A percentile compares a stretch with the other conserved stretches of the same genome.
Evolutionary conservation across 2,797 vertebrate species (phyloP).

Genomic region (Xenentodon cancila): DNA sequence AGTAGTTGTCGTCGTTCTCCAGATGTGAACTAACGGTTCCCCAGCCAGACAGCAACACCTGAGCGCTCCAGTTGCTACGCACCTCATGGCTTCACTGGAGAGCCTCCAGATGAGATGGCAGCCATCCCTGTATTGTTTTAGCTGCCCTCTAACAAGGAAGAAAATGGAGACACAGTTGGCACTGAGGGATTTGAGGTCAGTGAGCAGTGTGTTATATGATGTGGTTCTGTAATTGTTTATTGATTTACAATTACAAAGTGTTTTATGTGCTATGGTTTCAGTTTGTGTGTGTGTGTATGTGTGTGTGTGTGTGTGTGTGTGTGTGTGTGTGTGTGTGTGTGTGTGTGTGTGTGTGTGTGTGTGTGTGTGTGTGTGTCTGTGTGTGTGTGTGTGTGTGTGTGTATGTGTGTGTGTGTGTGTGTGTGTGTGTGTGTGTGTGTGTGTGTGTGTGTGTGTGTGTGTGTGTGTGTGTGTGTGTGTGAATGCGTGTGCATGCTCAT

Average conservation of each 20-base stretch:
- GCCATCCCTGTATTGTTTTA: conserved; percentile 35
- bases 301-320: conserved; percentile 1
- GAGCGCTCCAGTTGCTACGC: neutral
- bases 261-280: conserved; percentile 46
- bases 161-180: conserved; percentile 51
- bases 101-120: conserved; percentile 27
- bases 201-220: conserved; percentile 65
- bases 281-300: conserved; percentile 18
- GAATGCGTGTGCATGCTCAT: conserved; percentile 14
- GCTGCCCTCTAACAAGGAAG: conserved; percentile 36
- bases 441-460: too few relatives aligned
- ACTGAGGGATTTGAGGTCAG: conserved; percentile 67
- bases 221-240: conserved; percentile 72
- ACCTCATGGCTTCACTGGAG: conserved; percentile 16
- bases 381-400: too few relatives aligned
- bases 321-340: too few relatives aligned
- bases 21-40: neutral
- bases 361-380: too few relatives aligned
- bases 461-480: conserved; percentile 20
- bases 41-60: neutral
- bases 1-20: neutral
- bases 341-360: too few relatives aligned
- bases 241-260: conserved; percentile 73
- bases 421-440: too few relatives aligned
- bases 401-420: too few relatives aligned